Evolutionary conservation across 2,113 vertebrate genomes (phyloP).

Genomic region (Charina bottae): DNA sequence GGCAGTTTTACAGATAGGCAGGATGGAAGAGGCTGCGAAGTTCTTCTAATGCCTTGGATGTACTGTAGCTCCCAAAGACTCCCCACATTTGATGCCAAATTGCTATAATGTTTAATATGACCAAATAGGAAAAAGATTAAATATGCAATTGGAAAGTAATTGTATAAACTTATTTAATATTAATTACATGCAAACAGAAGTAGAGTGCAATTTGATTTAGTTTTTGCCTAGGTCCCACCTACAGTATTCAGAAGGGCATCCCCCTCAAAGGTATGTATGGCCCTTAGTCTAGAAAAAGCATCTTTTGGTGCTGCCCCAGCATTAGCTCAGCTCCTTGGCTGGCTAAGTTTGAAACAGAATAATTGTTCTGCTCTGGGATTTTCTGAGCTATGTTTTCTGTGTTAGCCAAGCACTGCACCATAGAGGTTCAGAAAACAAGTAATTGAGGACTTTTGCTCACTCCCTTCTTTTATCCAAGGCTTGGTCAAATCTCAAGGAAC

Average conservation of each 20-base stretch:
- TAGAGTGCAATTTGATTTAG: not conserved
- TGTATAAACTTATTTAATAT: not conserved
- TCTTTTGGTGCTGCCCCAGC: no score
- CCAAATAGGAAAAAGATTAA: not conserved
- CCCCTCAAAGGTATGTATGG: not conserved
- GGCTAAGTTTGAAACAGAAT: not conserved
- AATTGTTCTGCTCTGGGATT: not conserved
- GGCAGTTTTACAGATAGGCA: not conserved
- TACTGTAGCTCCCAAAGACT: not conserved
- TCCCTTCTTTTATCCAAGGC: not conserved
- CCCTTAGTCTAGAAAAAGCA: not conserved
- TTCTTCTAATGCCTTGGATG: not conserved
- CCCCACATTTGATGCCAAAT: not conserved
- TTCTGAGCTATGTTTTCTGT: not conserved
- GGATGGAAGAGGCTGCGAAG: not conserved
- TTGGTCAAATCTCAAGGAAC: not conserved
- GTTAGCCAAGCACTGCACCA: not conserved
- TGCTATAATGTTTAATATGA: not conserved
- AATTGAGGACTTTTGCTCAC: not conserved
- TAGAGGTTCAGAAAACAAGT: not conserved
- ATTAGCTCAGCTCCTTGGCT: not conserved
- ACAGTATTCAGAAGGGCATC: not conserved
- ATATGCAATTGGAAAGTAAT: not conserved
- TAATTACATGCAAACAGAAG: not conserved
- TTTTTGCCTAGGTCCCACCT: not conserved